These are phyloP conservation scores for Harpagus bidentatus DNA, from an alignment of 2,113 vertebrate genomes.

Conservation along the genomic window DNA sequence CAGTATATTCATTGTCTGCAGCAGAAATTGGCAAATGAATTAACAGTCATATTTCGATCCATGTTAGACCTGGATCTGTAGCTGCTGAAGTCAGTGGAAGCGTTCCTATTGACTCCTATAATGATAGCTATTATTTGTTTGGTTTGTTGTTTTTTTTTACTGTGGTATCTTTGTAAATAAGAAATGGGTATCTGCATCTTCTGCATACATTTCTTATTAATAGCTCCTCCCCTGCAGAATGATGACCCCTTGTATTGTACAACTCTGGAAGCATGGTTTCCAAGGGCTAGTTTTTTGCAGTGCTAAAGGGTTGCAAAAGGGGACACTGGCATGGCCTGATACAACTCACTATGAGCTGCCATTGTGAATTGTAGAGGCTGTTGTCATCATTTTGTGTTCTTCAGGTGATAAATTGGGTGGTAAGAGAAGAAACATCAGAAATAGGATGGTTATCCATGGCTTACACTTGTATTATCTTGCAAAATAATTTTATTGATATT, in stretches of 20 bases:
- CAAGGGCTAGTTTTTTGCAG: neutral
- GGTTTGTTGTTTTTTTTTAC: neutral
- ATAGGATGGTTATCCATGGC: neutral
- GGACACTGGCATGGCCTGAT: neutral
- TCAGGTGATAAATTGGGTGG: neutral
- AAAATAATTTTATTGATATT: neutral
- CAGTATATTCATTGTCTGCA: neutral
- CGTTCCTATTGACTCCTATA: neutral
- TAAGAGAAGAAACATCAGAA: neutral
- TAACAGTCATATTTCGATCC: neutral
- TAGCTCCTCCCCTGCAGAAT: neutral
- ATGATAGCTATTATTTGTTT: neutral
- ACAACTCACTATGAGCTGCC: neutral
- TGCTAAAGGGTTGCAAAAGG: neutral
- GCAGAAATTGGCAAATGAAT: constrained; percentile 29
- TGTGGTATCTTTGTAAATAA: neutral
- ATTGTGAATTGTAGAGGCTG: neutral
- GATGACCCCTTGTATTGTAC: neutral
- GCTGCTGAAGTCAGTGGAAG: neutral
- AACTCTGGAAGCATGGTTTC: neutral
- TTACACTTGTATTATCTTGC: neutral
- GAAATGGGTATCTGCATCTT: neutral
- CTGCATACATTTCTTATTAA: neutral
- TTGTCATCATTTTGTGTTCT: neutral
- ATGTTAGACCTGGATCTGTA: neutral